Conservation (phyloP, 2,113 vertebrate genomes). For the Aramus guarauna region DNA sequence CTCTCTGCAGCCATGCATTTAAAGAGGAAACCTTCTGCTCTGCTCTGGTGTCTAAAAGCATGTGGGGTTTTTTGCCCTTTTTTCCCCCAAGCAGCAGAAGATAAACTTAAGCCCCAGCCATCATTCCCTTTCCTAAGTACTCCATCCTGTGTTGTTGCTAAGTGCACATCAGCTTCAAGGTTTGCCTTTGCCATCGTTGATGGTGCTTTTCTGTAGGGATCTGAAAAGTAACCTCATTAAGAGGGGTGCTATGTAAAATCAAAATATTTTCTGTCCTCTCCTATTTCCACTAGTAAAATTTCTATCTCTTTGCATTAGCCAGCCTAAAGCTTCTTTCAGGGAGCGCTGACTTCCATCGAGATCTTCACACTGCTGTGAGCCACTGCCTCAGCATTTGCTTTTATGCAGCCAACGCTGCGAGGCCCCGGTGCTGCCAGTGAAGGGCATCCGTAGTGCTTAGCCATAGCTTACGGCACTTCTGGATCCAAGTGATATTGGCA, state of each 20-base stretch:
- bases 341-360: not conserved
- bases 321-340: not conserved
- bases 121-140: not conserved
- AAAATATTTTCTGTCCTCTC: not conserved
- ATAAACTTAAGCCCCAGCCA: slow-evolving; percentile 14
- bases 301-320: not conserved
- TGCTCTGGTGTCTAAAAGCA: not conserved
- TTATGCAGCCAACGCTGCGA: not conserved
- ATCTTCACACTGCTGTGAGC: not conserved
- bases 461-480: not conserved
- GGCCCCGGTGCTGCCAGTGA: not conserved
- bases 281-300: not conserved
- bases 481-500: not conserved
- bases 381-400: not conserved
- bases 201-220: not conserved
- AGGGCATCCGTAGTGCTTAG: not conserved
- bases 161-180: not conserved
- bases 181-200: not conserved
- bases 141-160: not conserved
- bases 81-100: not conserved
- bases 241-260: not conserved
- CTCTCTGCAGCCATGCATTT: not conserved
- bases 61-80: not conserved
- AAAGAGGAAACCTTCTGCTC: not conserved
- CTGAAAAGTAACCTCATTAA: not conserved